These are phyloP conservation scores for Thereva nobilitata DNA, from an alignment of 2,888 invertebrate species.

Conservation along the genomic window DNA sequence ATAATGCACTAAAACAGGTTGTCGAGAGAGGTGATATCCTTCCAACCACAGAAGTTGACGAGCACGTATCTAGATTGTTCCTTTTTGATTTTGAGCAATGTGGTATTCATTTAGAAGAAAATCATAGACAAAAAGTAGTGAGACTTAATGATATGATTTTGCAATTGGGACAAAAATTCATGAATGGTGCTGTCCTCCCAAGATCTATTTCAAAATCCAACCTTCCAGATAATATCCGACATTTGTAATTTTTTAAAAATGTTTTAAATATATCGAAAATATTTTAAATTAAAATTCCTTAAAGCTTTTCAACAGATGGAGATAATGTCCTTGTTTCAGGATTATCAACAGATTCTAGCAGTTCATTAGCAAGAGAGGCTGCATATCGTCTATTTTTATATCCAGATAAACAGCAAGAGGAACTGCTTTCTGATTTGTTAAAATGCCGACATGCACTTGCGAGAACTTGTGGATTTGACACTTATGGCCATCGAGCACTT, in stretches of 20 bases:
- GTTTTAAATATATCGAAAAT: background rate
- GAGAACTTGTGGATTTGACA: conserved; percentile 82
- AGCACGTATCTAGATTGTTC: conserved; percentile 85
- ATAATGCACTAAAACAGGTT: conserved; percentile 74
- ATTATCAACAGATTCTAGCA: conserved; percentile 80
- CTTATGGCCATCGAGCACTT: conserved; percentile 87
- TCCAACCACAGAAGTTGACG: conserved; percentile 72
- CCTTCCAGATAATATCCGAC: conserved; percentile 73
- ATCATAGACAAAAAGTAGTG: conserved; percentile 75
- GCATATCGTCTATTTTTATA: conserved; percentile 85
- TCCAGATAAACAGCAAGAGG: conserved; percentile 77
- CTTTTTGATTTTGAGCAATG: conserved; percentile 97
- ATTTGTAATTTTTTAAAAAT: conserved; percentile 65
- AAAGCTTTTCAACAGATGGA: conserved; percentile 67
- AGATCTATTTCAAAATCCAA: conserved; percentile 66
- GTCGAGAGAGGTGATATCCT: conserved; percentile 71
- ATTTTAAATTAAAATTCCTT: background rate
- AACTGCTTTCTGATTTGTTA: conserved; percentile 73
- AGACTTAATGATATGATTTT: conserved; percentile 84
- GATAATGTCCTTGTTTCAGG: conserved; percentile 77
- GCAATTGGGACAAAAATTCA: conserved; percentile 81
- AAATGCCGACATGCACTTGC: conserved; percentile 79
- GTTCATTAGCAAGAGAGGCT: conserved; percentile 79
- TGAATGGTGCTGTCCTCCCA: conserved; percentile 73
- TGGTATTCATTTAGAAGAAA: conserved; percentile 89